Percentiles rank a stretch among this genome's conserved stretches.
Evolutionary conservation across 2,797 vertebrate genomes (phyloP).

Genomic region (Myioborus melanocephalus): DNA sequence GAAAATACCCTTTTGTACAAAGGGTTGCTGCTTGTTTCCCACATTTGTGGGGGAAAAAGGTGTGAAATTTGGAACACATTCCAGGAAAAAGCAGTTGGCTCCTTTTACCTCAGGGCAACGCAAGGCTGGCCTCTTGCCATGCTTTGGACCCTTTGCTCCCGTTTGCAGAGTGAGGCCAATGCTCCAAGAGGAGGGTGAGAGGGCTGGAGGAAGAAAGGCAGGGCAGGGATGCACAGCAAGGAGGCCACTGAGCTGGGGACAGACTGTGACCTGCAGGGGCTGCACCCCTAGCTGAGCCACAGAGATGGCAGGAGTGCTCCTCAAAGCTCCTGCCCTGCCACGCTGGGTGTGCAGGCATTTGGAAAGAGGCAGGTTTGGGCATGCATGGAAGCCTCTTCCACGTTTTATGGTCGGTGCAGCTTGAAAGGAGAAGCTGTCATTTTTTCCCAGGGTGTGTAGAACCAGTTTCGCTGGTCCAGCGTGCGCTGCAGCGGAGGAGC

Average conservation of each 20-base stretch:
- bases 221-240: background rate
- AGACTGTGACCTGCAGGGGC: background rate
- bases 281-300: background rate
- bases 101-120: slow-evolving; percentile 64
- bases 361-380: slow-evolving; percentile 68
- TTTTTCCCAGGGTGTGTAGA: slow-evolving; percentile 74
- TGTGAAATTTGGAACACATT: slow-evolving; percentile 55
- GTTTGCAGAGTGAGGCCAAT: background rate
- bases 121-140: slow-evolving; percentile 72
- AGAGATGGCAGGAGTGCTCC: background rate
- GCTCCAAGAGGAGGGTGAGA: background rate
- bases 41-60: background rate
- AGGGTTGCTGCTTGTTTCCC: background rate
- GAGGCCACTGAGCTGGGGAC: background rate
- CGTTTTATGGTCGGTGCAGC: slow-evolving; percentile 48
- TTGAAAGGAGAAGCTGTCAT: slow-evolving; percentile 71
- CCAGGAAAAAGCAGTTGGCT: slow-evolving; percentile 70
- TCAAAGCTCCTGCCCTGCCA: background rate
- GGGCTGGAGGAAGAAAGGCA: background rate
- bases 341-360: slow-evolving; percentile 1
- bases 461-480: slow-evolving; percentile 75
- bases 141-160: slow-evolving; percentile 8
- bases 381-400: slow-evolving; percentile 41
- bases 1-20: background rate
- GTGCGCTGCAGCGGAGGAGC: background rate